A percentile compares a stretch with the other conserved stretches of the same genome.
These are phyloP conservation scores for Gerris lacustris DNA, from an alignment of 2,888 invertebrate genomes.

Conservation along the genomic window DNA sequence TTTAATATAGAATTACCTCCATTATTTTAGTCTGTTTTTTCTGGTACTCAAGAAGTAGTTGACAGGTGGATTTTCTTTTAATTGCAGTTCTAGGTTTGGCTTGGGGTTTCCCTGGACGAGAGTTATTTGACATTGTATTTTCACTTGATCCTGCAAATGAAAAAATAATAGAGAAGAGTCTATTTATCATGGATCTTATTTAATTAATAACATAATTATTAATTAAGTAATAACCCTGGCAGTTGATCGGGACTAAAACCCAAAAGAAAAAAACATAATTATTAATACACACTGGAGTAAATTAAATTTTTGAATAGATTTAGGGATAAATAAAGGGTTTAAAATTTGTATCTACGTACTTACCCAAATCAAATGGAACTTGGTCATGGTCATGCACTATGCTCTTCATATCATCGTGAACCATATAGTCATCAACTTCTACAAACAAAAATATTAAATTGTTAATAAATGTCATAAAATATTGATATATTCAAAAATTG, in stretches of 20 bases:
- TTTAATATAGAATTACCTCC: neutral
- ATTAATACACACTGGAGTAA: too few relatives aligned
- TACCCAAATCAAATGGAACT: neutral
- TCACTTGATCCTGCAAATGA: neutral
- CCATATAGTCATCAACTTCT: conserved; percentile 7
- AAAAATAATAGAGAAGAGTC: too few relatives aligned
- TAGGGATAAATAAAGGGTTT: too few relatives aligned
- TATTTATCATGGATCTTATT: too few relatives aligned
- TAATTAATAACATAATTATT: too few relatives aligned
- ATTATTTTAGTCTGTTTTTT: conserved; percentile 5
- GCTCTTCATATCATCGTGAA: neutral
- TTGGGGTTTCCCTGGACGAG: neutral
- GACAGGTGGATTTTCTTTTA: conserved; percentile 2
- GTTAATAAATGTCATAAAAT: too few relatives aligned
- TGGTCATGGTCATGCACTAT: neutral
- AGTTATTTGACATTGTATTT: neutral
- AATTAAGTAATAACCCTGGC: too few relatives aligned
- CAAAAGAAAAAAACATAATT: too few relatives aligned
- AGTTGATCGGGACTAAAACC: too few relatives aligned
- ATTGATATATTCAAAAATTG: too few relatives aligned
- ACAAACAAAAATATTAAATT: neutral
- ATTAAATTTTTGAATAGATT: too few relatives aligned
- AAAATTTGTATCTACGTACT: neutral
- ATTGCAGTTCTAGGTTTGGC: neutral
- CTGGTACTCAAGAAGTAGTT: conserved; percentile 4